A percentile compares a stretch with the other conserved stretches of the same genome.
These are phyloP conservation scores for Oreochromis aureus DNA, from an alignment of 2,113 vertebrate species.

Conservation along the genomic window DNA sequence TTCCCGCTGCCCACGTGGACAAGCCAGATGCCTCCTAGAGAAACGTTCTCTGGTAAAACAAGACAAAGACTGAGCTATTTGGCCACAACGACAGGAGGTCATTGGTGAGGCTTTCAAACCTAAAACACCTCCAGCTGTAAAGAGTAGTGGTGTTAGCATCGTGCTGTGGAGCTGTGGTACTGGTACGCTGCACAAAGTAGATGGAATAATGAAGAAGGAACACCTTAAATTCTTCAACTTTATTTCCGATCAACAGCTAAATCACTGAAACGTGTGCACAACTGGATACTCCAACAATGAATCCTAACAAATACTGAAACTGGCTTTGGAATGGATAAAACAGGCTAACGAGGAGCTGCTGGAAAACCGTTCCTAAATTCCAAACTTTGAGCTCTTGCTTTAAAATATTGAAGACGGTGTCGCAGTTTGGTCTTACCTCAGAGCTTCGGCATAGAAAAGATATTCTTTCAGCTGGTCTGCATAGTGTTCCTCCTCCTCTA, in stretches of 20 bases:
- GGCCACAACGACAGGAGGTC: background rate
- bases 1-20: background rate
- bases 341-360: background rate
- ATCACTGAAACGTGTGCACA: background rate
- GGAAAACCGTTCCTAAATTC: background rate
- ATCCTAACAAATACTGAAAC: background rate
- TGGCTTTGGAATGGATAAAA: background rate
- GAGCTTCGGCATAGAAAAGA: constrained; percentile 89
- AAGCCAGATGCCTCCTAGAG: background rate
- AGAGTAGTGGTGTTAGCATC: background rate
- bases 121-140: background rate
- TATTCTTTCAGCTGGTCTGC: constrained; percentile 95
- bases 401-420: background rate
- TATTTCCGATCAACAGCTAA: background rate
- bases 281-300: background rate
- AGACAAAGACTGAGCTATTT: background rate
- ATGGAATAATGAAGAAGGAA: background rate
- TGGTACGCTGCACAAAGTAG: background rate
- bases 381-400: background rate
- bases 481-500: constrained; percentile 95
- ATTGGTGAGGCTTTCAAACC: background rate
- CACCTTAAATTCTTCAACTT: background rate
- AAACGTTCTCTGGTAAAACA: background rate
- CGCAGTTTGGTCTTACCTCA: constrained; percentile 68
- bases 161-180: background rate